Percentiles rank a stretch among this genome's conserved stretches.
These are phyloP conservation scores for Cygnus buccinator DNA, from an alignment of 2,113 vertebrate species.

Conservation along the genomic window DNA sequence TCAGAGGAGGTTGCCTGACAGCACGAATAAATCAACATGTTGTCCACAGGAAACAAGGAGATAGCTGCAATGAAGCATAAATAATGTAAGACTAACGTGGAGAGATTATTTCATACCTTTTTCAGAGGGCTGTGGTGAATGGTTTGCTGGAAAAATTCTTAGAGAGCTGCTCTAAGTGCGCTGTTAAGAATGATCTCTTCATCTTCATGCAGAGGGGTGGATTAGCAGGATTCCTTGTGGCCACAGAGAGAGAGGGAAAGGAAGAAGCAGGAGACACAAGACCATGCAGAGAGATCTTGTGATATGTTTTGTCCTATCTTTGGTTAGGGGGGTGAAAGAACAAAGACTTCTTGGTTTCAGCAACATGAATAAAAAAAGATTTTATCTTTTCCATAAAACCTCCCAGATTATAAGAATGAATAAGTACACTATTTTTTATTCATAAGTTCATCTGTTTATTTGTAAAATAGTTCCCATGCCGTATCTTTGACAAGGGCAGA, in stretches of 20 bases:
- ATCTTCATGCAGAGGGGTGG: background rate
- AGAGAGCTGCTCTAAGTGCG: background rate
- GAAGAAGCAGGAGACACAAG: background rate
- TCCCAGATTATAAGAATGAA: background rate
- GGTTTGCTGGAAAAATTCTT: constrained; percentile 4
- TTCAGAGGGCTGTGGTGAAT: background rate
- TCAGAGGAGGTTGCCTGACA: constrained; percentile 44
- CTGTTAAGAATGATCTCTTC: constrained; percentile 15
- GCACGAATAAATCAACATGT: constrained; percentile 56
- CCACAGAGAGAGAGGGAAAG: background rate
- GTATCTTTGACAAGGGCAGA: background rate
- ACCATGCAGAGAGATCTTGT: background rate
- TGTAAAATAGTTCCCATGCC: background rate
- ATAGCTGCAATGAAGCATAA: constrained; percentile 49
- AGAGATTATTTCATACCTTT: constrained; percentile 25
- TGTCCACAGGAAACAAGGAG: constrained; percentile 54
- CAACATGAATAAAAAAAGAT: background rate
- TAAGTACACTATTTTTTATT: background rate
- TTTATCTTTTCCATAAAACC: background rate
- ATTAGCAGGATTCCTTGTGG: background rate
- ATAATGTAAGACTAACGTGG: constrained; percentile 29
- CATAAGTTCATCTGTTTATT: background rate
- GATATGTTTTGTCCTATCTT: background rate
- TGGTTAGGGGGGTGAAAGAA: background rate
- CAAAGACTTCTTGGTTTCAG: background rate